Evolutionary conservation across 2,888 invertebrate species (phyloP), one percentile per base, ranked within the genome.

Genomic region (Desoria tigrina): DNA sequence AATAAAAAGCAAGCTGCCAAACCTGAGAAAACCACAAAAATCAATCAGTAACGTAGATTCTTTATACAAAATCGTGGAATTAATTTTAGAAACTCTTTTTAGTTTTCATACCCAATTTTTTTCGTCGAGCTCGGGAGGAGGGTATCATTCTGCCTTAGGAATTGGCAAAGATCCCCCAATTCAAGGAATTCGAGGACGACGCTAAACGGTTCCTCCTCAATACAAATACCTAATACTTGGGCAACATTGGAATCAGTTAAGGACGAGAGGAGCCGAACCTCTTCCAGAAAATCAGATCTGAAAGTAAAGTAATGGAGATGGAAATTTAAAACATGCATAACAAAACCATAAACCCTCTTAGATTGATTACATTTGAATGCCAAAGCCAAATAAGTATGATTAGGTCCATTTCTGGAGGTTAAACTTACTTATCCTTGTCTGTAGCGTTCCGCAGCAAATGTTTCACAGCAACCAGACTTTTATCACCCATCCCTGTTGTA

Each of bases 141-240:
- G 14, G 80, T 79, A 42, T 80, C 79, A 73, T 81, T 81, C 55
- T 80, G 79, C 55, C 80, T 77, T 56, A 86, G 81, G 81, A 86
- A 92, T 80, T 84, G 86, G 73, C 91, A 88, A 68, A 94, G 84
- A 79, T 92, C 92, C 27, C 92, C 92, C 72, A 89, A 87, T 79
- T 91, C 90, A 79, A 92, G 90, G 80, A 92, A 92, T 81, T 94
- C 93, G 77, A 92, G 87, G n/a, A 94, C 87, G 76, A 92, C 90
- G 80, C 90, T 90, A 78, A 90, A 87, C 6, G 93, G 92, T 78
- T 92, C 92, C 75, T 90, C 89, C 71, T 83, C 82, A 51, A 88
- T 87, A 79, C 91, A 91, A 75, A 91, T 84, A 23, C 92, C 92
- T 61, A 93, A 84, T 72, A 92, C 88, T 69, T 90, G 84, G 50